Evolutionary conservation across 2,797 vertebrate species (phyloP).

Genomic region (Danionella dracula): DNA sequence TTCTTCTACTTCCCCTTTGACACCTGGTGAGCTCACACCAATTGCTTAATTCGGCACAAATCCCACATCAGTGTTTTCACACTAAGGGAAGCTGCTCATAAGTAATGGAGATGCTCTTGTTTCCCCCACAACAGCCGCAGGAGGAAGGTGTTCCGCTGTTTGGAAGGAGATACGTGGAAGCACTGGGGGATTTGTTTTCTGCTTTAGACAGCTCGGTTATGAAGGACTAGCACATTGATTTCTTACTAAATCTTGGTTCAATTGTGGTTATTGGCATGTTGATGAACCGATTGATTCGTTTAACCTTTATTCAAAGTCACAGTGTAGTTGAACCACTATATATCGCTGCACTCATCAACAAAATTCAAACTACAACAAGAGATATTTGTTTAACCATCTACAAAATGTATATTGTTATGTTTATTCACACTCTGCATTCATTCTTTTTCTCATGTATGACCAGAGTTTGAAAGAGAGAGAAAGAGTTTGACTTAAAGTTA

Average conservation of each 20-base stretch:
- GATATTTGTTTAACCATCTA: too few species aligned
- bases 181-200: neutral
- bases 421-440: too few species aligned
- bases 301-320: neutral
- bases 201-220: neutral
- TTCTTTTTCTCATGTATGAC: too few species aligned
- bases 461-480: too few species aligned
- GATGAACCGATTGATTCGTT: neutral
- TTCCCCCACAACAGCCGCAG: slow-evolving; percentile 5
- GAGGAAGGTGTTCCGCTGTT: slow-evolving; percentile 20
- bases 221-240: neutral
- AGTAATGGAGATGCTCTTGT: neutral
- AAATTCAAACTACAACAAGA: too few species aligned
- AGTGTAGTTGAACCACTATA: neutral
- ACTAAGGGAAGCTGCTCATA: slow-evolving; percentile 5
- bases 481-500: too few species aligned
- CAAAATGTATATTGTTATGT: too few species aligned
- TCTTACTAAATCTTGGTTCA: neutral
- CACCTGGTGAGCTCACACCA: slow-evolving; percentile 23
- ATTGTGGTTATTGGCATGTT: neutral
- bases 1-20: neutral
- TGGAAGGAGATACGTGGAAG: slow-evolving; percentile 16
- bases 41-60: slow-evolving; percentile 30
- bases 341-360: neutral
- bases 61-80: slow-evolving; percentile 28